Conservation (phyloP, 35 echinoderm and acorn worm species). For the Apostichopus japonicus region DNA sequence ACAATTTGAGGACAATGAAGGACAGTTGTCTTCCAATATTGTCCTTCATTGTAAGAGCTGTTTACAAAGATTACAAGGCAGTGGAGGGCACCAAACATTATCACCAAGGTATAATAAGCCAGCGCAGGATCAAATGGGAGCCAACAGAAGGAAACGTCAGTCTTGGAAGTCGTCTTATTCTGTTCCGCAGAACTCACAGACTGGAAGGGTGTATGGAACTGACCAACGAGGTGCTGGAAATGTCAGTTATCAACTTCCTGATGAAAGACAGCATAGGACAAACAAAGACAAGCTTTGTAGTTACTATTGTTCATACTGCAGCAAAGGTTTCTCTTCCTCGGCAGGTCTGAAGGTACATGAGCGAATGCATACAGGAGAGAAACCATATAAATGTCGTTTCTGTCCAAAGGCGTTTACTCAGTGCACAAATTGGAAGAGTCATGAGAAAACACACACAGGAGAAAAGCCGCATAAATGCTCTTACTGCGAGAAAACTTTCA, state of each 20-base stretch:
- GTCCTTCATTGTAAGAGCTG: background rate
- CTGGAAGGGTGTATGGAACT: too few relatives aligned
- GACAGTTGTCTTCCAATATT: background rate
- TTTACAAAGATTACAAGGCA: background rate
- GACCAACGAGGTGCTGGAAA: too few relatives aligned
- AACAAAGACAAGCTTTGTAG: background rate
- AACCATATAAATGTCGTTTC: slow-evolving; percentile 37
- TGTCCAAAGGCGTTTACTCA: slow-evolving; percentile 44
- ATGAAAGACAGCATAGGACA: too few relatives aligned
- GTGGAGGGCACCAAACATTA: background rate
- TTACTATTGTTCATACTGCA: background rate
- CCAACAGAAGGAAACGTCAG: background rate
- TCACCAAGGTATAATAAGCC: too few relatives aligned
- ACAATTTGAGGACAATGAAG: background rate
- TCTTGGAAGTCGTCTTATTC: background rate
- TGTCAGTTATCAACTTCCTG: too few relatives aligned
- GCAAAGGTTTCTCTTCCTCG: background rate
- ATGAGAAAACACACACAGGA: slow-evolving; percentile 27
- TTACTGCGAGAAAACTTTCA: background rate
- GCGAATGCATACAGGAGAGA: slow-evolving; percentile 26
- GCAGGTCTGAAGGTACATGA: slow-evolving; percentile 13
- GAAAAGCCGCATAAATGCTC: slow-evolving; percentile 20
- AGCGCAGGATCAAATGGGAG: too few relatives aligned
- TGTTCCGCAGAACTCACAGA: background rate
- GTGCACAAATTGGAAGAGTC: slow-evolving; percentile 21